Percentiles rank a stretch among this genome's conserved stretches.
These are phyloP conservation scores for Brachionus sp. DNA, from an alignment of 1,140 invertebrate genomes.

Conservation along the genomic window DNA sequence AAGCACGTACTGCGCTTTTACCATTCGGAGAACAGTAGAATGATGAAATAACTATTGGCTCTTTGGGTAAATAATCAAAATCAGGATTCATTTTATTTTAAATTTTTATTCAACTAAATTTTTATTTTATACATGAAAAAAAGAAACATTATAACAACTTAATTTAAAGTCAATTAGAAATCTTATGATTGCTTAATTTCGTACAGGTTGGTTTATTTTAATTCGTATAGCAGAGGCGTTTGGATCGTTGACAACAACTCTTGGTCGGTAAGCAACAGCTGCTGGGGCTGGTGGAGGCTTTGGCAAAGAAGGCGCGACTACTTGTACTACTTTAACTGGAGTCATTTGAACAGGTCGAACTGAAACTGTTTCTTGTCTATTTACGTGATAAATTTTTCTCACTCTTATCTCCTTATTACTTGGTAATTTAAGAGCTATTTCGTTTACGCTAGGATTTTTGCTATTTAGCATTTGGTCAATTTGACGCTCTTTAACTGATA, in stretches of 20 bases:
- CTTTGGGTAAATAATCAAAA: neutral
- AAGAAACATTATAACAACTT: neutral
- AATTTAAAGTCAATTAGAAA: slow-evolving; percentile 29
- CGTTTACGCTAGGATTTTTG: neutral
- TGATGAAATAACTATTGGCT: slow-evolving; percentile 36
- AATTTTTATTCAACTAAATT: neutral
- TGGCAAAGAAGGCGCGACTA: neutral
- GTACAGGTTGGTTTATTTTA: neutral
- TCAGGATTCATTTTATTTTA: slow-evolving; percentile 28
- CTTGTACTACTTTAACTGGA: slow-evolving; percentile 17
- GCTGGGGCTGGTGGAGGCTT: neutral
- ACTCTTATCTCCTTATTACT: slow-evolving; percentile 24
- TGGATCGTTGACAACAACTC: neutral
- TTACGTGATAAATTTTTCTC: slow-evolving; percentile 33
- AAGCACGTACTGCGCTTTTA: slow-evolving; percentile 12
- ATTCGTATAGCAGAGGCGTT: neutral
- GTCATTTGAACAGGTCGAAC: neutral
- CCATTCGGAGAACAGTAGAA: slow-evolving; percentile 23
- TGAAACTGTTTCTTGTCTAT: neutral
- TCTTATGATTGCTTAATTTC: slow-evolving; percentile 16
- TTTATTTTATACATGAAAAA: neutral
- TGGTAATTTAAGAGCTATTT: neutral
- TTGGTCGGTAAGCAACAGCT: neutral
- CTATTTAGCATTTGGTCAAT: neutral
- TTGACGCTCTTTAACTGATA: neutral